Conservation (phyloP, 2,797 vertebrate genomes). For the Helicolenus hilgendorfi region DNA sequence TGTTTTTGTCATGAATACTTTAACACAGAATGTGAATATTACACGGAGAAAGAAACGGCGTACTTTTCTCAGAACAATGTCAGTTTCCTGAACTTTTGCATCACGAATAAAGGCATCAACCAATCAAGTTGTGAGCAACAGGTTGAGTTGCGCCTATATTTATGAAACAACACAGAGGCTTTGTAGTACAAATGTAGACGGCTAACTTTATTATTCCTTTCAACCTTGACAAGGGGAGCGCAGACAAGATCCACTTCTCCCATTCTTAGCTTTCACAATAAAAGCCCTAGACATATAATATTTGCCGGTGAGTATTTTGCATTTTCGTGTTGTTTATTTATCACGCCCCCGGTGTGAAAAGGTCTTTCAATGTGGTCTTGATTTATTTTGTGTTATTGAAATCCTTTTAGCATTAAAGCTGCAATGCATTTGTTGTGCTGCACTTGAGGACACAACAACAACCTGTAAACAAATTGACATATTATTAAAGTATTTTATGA, state of each 20-base stretch:
- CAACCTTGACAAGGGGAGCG: not conserved
- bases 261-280: not conserved
- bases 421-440: not conserved
- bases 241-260: not conserved
- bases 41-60: accelerated
- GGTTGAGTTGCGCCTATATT: too few species aligned
- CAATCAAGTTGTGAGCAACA: too few species aligned
- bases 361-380: not conserved
- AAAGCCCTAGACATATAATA: too few species aligned
- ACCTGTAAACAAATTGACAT: not conserved
- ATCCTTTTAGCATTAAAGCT: not conserved
- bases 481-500: not conserved
- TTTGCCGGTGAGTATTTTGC: too few species aligned
- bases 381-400: not conserved
- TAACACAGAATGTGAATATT: not conserved
- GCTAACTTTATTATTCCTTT: not conserved
- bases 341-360: too few species aligned
- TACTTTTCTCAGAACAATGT: too few species aligned
- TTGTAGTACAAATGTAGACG: too few species aligned
- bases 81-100: too few species aligned
- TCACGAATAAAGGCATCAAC: too few species aligned
- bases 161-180: too few species aligned
- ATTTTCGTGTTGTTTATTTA: too few species aligned
- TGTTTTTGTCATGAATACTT: not conserved
- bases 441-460: not conserved